Evolutionary conservation across 2,888 invertebrate species (phyloP).

Genomic region (Reticulitermes lucifugus): DNA sequence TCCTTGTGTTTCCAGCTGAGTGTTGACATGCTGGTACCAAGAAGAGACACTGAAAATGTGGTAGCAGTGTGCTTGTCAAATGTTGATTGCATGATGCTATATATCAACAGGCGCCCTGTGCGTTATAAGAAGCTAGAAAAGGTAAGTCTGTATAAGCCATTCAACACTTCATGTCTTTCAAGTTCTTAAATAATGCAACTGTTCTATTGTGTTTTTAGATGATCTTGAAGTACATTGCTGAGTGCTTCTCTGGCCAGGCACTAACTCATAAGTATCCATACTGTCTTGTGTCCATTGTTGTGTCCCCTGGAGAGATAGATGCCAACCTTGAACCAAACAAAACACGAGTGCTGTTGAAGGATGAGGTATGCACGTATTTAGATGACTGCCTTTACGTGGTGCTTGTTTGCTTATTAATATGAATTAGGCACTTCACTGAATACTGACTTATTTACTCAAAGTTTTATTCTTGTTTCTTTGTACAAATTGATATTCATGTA

Average conservation of each 20-base stretch:
- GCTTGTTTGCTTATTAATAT: slow-evolving; percentile 32
- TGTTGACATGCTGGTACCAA: slow-evolving; percentile 60
- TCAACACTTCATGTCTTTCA: neutral
- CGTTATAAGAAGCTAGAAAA: slow-evolving; percentile 67
- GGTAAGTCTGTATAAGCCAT: slow-evolving; percentile 59
- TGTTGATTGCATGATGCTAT: slow-evolving; percentile 62
- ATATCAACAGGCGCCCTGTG: slow-evolving; percentile 69
- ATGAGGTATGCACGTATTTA: slow-evolving; percentile 62
- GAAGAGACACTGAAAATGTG: slow-evolving; percentile 57
- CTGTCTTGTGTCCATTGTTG: slow-evolving; percentile 63
- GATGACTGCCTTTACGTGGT: neutral
- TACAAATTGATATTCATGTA: neutral
- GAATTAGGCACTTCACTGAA: slow-evolving; percentile 27
- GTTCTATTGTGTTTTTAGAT: slow-evolving; percentile 60
- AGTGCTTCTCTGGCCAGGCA: slow-evolving; percentile 60
- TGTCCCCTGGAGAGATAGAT: slow-evolving; percentile 66
- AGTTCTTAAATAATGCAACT: slow-evolving; percentile 3
- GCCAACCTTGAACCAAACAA: slow-evolving; percentile 74
- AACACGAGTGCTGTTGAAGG: slow-evolving; percentile 66
- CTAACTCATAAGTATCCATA: slow-evolving; percentile 63
- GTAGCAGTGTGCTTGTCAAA: slow-evolving; percentile 52
- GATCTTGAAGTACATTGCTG: slow-evolving; percentile 62
- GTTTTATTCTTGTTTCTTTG: neutral
- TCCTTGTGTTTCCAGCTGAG: slow-evolving; percentile 55
- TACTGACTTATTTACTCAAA: neutral